These are phyloP conservation scores for Orientallactaga bullata DNA, from an alignment of 2,113 vertebrate species.

Conservation along the genomic window DNA sequence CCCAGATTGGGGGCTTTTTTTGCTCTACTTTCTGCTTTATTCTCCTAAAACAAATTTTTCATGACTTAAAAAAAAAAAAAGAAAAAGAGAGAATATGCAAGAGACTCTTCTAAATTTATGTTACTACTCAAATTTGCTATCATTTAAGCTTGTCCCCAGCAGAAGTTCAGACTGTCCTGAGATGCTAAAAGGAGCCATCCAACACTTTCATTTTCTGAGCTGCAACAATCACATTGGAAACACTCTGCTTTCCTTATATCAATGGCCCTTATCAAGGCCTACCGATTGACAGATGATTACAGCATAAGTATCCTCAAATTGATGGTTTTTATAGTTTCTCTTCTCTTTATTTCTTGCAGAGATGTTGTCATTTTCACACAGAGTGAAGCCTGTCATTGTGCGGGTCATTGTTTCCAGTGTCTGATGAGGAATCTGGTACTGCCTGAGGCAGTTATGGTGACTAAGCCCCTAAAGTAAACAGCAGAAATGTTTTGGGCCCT, in stretches of 20 bases:
- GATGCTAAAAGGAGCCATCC: not conserved
- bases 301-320: not conserved
- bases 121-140: not conserved
- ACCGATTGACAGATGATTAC: not conserved
- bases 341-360: not conserved
- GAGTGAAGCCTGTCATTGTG: not conserved
- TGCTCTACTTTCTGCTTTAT: no score
- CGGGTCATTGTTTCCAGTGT: not conserved
- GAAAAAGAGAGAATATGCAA: not conserved
- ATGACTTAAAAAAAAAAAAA: no score
- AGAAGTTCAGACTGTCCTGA: not conserved
- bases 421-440: not conserved
- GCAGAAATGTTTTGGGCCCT: no score
- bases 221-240: slow-evolving; percentile 15
- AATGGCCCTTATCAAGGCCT: not conserved
- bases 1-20: no score
- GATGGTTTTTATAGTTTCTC: not conserved
- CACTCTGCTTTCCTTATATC: not conserved
- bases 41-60: no score
- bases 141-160: not conserved
- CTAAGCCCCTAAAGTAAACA: no score
- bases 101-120: not conserved
- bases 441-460: no score
- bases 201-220: not conserved
- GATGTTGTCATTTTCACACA: not conserved